A percentile compares a stretch with the other conserved stretches of the same genome.
These are phyloP conservation scores for Ciconia boyciana DNA, from an alignment of 2,113 vertebrate genomes.

Conservation along the genomic window DNA sequence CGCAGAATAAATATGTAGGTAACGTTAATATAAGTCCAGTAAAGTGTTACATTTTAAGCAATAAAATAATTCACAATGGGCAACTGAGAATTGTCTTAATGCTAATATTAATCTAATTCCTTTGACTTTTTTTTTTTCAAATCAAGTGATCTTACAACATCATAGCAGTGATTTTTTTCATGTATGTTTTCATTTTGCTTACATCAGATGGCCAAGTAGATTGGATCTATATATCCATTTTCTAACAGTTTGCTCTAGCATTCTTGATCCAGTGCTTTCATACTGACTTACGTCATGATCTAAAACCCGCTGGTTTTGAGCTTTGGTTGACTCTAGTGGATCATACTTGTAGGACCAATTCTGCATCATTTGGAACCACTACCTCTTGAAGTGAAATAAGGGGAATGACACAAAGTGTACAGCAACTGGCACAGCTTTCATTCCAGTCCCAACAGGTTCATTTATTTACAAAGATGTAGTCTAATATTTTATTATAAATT, in stretches of 20 bases:
- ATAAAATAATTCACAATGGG: background rate
- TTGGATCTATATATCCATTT: background rate
- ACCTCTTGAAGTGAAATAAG: background rate
- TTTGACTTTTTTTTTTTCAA: background rate
- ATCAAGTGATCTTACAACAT: background rate
- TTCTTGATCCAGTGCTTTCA: background rate
- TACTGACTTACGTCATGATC: background rate
- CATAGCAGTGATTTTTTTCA: background rate
- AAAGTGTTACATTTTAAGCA: conserved; percentile 53
- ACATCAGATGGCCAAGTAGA: background rate
- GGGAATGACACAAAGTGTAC: background rate
- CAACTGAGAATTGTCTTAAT: background rate
- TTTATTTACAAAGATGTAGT: background rate
- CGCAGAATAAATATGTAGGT: conserved; percentile 71
- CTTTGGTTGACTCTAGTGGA: background rate
- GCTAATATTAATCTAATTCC: background rate
- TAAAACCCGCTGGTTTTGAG: background rate
- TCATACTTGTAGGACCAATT: background rate
- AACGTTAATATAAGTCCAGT: conserved; percentile 63
- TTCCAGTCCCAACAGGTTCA: background rate
- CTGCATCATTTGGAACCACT: background rate
- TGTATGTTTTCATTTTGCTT: background rate
- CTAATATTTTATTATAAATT: background rate
- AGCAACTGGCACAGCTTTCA: background rate
- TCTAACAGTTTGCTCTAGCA: background rate